phyloP scores from a whole-genome alignment of 2,888 invertebrate genomes.

The Cyclophora punctaria region DNA sequence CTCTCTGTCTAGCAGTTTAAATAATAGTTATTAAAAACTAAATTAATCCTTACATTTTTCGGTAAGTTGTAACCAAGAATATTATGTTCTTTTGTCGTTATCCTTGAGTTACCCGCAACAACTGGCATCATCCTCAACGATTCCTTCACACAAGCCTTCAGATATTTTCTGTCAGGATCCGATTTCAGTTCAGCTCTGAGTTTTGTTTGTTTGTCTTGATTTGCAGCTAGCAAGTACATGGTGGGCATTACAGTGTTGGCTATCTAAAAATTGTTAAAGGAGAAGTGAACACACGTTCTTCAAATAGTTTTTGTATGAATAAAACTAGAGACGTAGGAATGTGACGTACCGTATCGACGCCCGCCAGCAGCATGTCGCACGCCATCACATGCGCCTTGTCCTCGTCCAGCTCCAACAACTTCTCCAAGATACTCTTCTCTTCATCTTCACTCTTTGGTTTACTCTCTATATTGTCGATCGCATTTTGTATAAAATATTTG shows the following conservation, averaged over 20 bases:
- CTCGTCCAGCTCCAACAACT: slow-evolving; percentile 73
- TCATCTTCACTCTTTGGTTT: slow-evolving; percentile 23
- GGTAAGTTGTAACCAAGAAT: slow-evolving; percentile 78
- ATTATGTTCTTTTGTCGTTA: slow-evolving; percentile 67
- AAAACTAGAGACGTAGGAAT: neutral
- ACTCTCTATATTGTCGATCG: slow-evolving; percentile 26
- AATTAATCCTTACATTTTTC: slow-evolving; percentile 57
- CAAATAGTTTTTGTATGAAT: too few relatives aligned
- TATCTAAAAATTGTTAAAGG: slow-evolving; percentile 46
- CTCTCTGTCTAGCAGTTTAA: neutral
- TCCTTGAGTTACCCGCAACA: slow-evolving; percentile 70
- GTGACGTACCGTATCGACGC: slow-evolving; percentile 78
- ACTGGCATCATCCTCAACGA: slow-evolving; percentile 77
- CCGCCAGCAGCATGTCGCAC: slow-evolving; percentile 78
- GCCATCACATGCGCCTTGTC: slow-evolving; percentile 77
- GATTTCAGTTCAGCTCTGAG: slow-evolving; percentile 73
- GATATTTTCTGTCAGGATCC: slow-evolving; percentile 46
- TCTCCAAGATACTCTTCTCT: slow-evolving; percentile 75
- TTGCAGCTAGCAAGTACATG: slow-evolving; percentile 76
- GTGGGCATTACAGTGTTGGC: slow-evolving; percentile 69
- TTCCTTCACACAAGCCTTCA: slow-evolving; percentile 84
- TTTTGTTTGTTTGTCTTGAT: slow-evolving; percentile 77
- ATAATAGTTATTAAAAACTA: neutral
- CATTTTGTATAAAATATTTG: slow-evolving; percentile 29
- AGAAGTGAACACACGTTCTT: too few relatives aligned